These are phyloP conservation scores for Akabosia matsudoensis DNA, from an alignment of 1,140 invertebrate species.

Conservation along the genomic window DNA sequence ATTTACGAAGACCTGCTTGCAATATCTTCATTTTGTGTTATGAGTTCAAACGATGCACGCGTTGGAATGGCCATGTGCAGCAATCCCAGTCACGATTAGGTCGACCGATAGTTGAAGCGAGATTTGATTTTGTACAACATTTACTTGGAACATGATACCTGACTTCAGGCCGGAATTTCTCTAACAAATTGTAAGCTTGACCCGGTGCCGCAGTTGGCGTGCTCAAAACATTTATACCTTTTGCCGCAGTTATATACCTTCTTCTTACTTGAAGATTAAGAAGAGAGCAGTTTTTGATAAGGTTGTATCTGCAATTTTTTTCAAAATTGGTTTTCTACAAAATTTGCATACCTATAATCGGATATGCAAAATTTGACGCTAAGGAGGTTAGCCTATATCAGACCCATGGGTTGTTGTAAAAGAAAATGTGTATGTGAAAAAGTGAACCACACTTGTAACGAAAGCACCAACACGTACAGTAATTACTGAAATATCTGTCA, in stretches of 20 bases:
- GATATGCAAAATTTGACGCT: too few relatives aligned
- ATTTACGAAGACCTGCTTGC: too few relatives aligned
- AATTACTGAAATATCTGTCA: not conserved
- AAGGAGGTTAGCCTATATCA: not conserved
- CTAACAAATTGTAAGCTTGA: not conserved
- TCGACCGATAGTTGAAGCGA: not conserved
- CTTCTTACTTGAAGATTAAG: too few relatives aligned
- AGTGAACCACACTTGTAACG: not conserved
- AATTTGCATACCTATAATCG: too few relatives aligned
- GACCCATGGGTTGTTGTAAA: not conserved
- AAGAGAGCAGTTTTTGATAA: too few relatives aligned
- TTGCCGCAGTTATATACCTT: not conserved
- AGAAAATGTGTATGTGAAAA: not conserved
- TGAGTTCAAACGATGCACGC: not conserved
- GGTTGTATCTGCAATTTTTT: too few relatives aligned
- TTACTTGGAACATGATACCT: constrained; percentile 1
- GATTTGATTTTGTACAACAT: not conserved
- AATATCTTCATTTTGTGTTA: too few relatives aligned
- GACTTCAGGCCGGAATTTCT: constrained; percentile 2
- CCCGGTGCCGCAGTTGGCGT: too few relatives aligned
- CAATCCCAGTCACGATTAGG: constrained; percentile 8
- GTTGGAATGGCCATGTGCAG: not conserved
- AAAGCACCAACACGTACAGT: not conserved
- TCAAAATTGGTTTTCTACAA: too few relatives aligned
- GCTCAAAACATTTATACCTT: not conserved